Evolutionary conservation across 2,113 vertebrate species (phyloP), one percentile per base, ranked within the genome.

Genomic region (Solenodon paradoxus): DNA sequence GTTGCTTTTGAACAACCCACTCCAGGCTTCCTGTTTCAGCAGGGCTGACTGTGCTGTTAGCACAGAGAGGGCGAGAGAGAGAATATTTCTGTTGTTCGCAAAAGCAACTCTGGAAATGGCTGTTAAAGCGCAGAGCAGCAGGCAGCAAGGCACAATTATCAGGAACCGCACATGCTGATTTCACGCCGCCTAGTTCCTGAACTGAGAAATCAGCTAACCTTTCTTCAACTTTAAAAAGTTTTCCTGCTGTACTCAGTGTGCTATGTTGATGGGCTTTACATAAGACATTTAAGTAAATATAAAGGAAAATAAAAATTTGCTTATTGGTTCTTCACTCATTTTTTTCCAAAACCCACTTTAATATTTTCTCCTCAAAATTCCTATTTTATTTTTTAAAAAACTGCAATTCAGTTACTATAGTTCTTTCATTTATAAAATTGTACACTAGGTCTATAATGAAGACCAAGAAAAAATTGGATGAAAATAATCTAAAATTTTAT

Each of bases 121-220:
- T 98, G 98, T 98, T 98, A 98, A 98, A 98, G 98, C 98, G 98
- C 85, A 98, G 98, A 99, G 98, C 98, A 98, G 98, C 98, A 98
- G 98, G 98, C 95, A 98, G 98, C 98, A 98, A 98, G 97, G 98
- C 98, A 99, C 98, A 99, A 99, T 99, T 99, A 99, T 98, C 98
- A 98, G 98, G 98, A 98, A 98, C 98, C 94, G 91, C 97, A 90
- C 98, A 98, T 87, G 98, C 98, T 98, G 98, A 97, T 97, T 98
- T 98, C 95, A 97, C 98, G 98, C 98, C 90, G 87, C 95, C 98
- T 95, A 98, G 99, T 98, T 99, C 98, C 98, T 97, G 97, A 98
- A 98, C 97, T 98, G 98, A 98, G 97, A 98, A 98, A 98, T 96
- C 98, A 96, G 97, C 97, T 98, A 98, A 98, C 98, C 97, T 98